Conservation (phyloP, 2,888 invertebrate species). For the Drosophila siamana region DNA sequence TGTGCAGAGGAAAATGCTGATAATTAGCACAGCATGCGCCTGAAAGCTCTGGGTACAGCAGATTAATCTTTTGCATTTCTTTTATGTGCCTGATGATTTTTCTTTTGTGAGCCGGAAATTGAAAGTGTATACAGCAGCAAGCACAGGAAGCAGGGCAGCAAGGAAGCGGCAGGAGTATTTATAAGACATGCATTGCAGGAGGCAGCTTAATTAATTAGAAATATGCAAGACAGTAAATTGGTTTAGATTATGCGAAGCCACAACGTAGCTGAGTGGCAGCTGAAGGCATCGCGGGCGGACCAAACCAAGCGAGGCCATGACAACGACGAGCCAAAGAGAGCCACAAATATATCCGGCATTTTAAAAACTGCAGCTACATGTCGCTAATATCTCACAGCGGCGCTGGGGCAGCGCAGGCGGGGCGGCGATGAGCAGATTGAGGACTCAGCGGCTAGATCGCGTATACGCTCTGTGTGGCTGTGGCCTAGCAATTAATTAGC, state of each 20-base stretch:
- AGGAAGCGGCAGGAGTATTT: not conserved
- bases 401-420: not conserved
- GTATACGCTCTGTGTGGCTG: constrained; percentile 1
- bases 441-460: constrained; percentile 15
- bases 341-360: constrained; percentile 53
- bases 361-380: constrained; percentile 69
- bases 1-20: not conserved
- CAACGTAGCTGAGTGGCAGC: constrained; percentile 40
- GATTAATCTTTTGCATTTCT: constrained; percentile 30
- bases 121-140: constrained; percentile 54
- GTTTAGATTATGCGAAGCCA: constrained; percentile 44
- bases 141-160: not conserved
- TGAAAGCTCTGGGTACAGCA: not conserved
- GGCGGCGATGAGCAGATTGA: constrained; percentile 37
- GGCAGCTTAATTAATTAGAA: constrained; percentile 74
- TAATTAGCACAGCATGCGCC: constrained; percentile 26
- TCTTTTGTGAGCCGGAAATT: constrained; percentile 64
- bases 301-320: not conserved
- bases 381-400: constrained; percentile 64
- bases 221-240: constrained; percentile 72
- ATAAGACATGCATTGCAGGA: constrained; percentile 49
- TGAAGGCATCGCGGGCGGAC: constrained; percentile 9
- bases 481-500: constrained; percentile 77
- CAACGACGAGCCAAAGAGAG: constrained; percentile 8
- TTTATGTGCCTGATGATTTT: constrained; percentile 32